Conservation (phyloP, 2,113 vertebrate genomes). For the Castor canadensis region DNA sequence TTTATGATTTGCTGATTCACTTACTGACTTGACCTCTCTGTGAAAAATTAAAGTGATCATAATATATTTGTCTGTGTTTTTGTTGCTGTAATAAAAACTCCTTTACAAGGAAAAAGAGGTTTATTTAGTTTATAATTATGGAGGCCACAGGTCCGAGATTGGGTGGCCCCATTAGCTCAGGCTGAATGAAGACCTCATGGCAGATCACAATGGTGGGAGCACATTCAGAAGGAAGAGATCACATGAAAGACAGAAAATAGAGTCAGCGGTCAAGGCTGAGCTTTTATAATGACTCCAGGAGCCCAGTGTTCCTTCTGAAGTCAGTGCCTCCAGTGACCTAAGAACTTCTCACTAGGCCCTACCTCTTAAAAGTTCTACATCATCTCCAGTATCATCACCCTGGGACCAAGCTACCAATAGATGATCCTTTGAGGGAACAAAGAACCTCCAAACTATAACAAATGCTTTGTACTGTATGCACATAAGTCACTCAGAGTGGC, state of each 20-base stretch:
- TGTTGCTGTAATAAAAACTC: not conserved
- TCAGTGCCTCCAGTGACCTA: not conserved
- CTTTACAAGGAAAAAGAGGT: not conserved
- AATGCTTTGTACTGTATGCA: not conserved
- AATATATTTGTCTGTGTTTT: not conserved
- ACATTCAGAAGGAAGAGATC: too few species aligned
- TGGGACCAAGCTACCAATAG: not conserved
- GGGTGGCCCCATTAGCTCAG: not conserved
- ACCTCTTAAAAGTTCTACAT: not conserved
- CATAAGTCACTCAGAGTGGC: not conserved
- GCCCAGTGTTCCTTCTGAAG: not conserved
- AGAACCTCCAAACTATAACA: not conserved
- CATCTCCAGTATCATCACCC: not conserved
- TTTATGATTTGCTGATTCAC: not conserved
- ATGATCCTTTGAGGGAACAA: not conserved
- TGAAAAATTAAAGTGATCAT: not conserved
- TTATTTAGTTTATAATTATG: not conserved
- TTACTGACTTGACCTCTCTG: not conserved
- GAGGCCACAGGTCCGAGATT: not conserved
- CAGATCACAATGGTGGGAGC: not conserved
- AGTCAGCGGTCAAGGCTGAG: not conserved
- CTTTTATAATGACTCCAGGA: too few species aligned
- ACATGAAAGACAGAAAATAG: not conserved
- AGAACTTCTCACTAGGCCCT: too few species aligned
- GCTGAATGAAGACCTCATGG: not conserved